Evolutionary conservation across 1,140 invertebrate genomes (phyloP).

Genomic region (Neelides sp.): DNA sequence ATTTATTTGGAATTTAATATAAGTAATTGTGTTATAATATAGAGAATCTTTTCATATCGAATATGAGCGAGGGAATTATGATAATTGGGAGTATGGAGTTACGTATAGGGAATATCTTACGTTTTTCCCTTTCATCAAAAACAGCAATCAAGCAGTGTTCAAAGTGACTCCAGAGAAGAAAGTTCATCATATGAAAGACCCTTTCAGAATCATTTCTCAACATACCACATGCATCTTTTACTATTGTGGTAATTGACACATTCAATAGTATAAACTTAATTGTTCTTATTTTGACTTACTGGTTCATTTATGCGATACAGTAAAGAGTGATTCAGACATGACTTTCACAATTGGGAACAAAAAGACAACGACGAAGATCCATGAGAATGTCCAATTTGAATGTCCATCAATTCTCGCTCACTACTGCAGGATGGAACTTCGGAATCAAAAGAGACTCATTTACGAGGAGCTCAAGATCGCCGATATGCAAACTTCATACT

Average conservation of each 20-base stretch:
- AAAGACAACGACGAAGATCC: slow-evolving; percentile 40
- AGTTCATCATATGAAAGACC: slow-evolving; percentile 24
- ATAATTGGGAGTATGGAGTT: slow-evolving; percentile 56
- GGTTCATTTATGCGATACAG: slow-evolving; percentile 36
- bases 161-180: slow-evolving; percentile 39
- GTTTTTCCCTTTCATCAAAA: slow-evolving; percentile 48
- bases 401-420: slow-evolving; percentile 45
- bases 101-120: slow-evolving; percentile 51
- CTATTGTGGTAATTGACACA: slow-evolving; percentile 46
- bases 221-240: slow-evolving; percentile 52
- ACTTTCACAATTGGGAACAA: slow-evolving; percentile 38
- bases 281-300: neutral
- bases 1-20: neutral
- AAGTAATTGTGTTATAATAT: slow-evolving; percentile 24
- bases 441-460: slow-evolving; percentile 47
- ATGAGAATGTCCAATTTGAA: slow-evolving; percentile 48
- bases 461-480: too few relatives aligned
- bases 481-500: too few relatives aligned
- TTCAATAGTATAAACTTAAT: neutral
- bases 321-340: slow-evolving; percentile 46
- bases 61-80: slow-evolving; percentile 49
- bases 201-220: slow-evolving; percentile 45
- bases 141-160: slow-evolving; percentile 45
- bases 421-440: slow-evolving; percentile 47
- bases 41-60: slow-evolving; percentile 50